These are phyloP conservation scores for Lichenostomus cassidix DNA, from an alignment of 2,113 vertebrate species.

Conservation along the genomic window DNA sequence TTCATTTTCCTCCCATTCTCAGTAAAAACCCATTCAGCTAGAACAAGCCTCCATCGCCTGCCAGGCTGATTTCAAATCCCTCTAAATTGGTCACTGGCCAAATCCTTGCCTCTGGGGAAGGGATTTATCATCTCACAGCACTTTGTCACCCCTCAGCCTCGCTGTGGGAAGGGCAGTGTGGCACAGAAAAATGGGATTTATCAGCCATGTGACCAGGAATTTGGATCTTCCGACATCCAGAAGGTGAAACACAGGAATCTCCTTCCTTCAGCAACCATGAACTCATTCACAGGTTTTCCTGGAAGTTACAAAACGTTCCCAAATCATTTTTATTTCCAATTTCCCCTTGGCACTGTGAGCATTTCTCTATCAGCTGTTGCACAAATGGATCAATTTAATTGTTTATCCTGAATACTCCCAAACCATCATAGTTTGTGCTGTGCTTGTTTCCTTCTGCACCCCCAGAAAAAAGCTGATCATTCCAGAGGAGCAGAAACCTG, in stretches of 20 bases:
- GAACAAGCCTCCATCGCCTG: fast-evolving
- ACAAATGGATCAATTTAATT: fast-evolving
- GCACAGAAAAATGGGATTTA: neutral
- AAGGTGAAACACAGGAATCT: neutral
- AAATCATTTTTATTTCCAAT: fast-evolving
- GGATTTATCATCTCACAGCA: neutral
- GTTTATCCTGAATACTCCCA: fast-evolving
- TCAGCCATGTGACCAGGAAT: fast-evolving
- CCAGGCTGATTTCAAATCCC: neutral
- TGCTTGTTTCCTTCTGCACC: fast-evolving
- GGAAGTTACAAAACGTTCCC: neutral
- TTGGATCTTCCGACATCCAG: neutral
- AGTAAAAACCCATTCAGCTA: neutral
- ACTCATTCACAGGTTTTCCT: neutral
- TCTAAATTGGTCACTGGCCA: neutral
- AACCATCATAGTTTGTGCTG: fast-evolving
- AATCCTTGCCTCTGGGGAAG: neutral
- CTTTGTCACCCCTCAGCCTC: neutral
- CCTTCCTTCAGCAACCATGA: neutral
- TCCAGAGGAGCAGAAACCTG: neutral
- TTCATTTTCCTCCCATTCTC: neutral
- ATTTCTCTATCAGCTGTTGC: neutral
- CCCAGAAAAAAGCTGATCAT: neutral
- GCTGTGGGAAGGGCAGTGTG: fast-evolving
- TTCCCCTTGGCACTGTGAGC: fast-evolving